Percentiles rank a stretch among this genome's conserved stretches.
phyloP scores from a whole-genome alignment of 2,888 invertebrate genomes.

The Tetragonula carbonaria region DNA sequence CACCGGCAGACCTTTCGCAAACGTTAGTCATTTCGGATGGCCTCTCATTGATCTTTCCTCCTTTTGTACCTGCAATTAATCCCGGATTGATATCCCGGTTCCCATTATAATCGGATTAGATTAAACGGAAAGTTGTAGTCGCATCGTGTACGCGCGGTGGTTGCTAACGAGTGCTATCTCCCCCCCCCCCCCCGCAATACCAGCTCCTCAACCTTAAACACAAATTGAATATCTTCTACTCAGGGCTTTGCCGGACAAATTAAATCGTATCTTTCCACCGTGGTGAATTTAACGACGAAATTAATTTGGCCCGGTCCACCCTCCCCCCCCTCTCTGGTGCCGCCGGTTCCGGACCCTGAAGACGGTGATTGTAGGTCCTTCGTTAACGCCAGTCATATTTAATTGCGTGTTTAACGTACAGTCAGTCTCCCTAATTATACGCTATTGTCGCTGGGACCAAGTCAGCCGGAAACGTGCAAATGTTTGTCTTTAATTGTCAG shows the following conservation, averaged over 20 bases:
- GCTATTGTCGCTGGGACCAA: conserved; percentile 5
- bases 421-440: conserved; percentile 23
- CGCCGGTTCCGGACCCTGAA: neutral
- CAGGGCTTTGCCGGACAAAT: conserved; percentile 4
- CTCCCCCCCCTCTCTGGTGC: neutral
- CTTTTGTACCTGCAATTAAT: conserved; percentile 69
- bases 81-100: conserved; percentile 24
- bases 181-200: neutral
- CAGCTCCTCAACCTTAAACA: conserved; percentile 2
- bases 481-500: conserved; percentile 41
- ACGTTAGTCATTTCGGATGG: conserved; percentile 32
- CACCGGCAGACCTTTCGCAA: neutral
- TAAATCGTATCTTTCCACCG: conserved; percentile 30
- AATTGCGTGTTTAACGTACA: conserved; percentile 27
- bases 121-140: conserved; percentile 40
- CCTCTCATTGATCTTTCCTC: conserved; percentile 43
- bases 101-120: conserved; percentile 50
- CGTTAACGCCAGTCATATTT: conserved; percentile 33
- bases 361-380: neutral
- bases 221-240: conserved; percentile 27
- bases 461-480: conserved; percentile 27
- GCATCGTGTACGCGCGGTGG: neutral
- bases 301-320: conserved; percentile 29
- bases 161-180: conserved; percentile 5
- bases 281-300: conserved; percentile 19